Conservation (phyloP, 2,888 invertebrate species). For the Vandiemenella viatica region DNA sequence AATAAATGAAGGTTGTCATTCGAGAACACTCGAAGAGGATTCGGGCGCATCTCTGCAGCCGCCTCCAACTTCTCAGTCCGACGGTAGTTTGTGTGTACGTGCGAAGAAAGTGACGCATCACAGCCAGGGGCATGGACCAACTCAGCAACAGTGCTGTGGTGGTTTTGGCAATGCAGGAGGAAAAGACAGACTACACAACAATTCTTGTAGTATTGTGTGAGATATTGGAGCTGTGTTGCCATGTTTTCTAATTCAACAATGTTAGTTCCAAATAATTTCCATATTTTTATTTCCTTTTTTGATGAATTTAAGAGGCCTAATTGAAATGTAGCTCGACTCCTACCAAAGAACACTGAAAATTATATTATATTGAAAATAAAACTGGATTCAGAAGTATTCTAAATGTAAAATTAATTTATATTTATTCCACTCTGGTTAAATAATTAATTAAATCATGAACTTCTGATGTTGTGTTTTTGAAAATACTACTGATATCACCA, state of each 20-base stretch:
- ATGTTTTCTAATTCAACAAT: background rate
- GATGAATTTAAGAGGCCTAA: no score
- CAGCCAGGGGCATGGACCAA: background rate
- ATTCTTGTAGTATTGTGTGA: background rate
- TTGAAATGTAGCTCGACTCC: no score
- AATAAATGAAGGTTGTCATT: background rate
- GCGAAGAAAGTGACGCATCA: background rate
- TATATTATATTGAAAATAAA: no score
- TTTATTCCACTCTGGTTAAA: no score
- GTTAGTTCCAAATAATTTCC: background rate
- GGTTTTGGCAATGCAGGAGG: background rate
- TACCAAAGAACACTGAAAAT: no score
- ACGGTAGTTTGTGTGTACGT: background rate
- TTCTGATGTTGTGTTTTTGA: no score
- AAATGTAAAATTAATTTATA: no score
- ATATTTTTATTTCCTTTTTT: no score
- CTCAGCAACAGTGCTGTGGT: background rate
- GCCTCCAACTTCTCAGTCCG: background rate
- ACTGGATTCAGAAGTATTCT: no score
- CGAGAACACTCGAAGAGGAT: background rate
- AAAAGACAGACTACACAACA: background rate
- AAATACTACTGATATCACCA: no score
- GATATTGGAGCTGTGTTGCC: background rate
- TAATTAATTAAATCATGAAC: no score
- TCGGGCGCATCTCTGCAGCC: background rate